A percentile compares a stretch with the other conserved stretches of the same genome.
Evolutionary conservation across 2,797 vertebrate genomes (phyloP).

Genomic region (Urocyon cinereoargenteus): DNA sequence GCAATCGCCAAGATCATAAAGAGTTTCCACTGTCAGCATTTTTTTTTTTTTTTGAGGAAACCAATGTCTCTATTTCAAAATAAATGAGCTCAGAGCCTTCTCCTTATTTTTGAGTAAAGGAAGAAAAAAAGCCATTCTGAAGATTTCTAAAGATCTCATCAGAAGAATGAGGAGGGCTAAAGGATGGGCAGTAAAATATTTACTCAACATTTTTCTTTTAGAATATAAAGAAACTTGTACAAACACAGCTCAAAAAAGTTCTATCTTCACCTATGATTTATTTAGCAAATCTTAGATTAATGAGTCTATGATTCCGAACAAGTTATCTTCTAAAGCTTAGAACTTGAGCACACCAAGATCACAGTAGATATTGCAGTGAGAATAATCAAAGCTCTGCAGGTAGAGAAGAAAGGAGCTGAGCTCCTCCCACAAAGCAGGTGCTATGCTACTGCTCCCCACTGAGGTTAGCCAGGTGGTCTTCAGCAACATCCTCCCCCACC

Average conservation of each 20-base stretch:
- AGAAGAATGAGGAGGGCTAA: not conserved
- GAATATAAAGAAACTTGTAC: slow-evolving; percentile 29
- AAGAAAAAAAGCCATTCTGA: slow-evolving; percentile 6
- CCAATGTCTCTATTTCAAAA: slow-evolving; percentile 58
- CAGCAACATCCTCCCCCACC: not conserved
- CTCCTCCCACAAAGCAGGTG: not conserved
- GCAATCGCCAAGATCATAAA: not conserved
- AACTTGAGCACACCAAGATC: not conserved
- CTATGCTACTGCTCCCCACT: not conserved
- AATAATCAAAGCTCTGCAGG: not conserved
- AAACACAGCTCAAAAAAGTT: not conserved
- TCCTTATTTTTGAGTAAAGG: slow-evolving; percentile 30
- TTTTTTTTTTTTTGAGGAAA: slow-evolving; percentile 36
- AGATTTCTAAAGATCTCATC: slow-evolving; percentile 33
- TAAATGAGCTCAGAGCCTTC: slow-evolving; percentile 11
- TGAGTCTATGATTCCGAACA: not conserved
- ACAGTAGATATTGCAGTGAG: not conserved
- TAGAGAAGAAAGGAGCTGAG: not conserved
- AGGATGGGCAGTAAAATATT: slow-evolving; percentile 20
- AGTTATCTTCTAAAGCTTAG: not conserved
- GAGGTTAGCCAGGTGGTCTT: not conserved
- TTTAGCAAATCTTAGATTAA: not conserved
- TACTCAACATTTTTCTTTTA: not conserved
- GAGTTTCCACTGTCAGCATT: not conserved
- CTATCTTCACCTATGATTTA: not conserved